A percentile compares a stretch with the other conserved stretches of the same genome.
Evolutionary conservation across 2,888 invertebrate species (phyloP).

Genomic region (Ecliptopera silaceata): DNA sequence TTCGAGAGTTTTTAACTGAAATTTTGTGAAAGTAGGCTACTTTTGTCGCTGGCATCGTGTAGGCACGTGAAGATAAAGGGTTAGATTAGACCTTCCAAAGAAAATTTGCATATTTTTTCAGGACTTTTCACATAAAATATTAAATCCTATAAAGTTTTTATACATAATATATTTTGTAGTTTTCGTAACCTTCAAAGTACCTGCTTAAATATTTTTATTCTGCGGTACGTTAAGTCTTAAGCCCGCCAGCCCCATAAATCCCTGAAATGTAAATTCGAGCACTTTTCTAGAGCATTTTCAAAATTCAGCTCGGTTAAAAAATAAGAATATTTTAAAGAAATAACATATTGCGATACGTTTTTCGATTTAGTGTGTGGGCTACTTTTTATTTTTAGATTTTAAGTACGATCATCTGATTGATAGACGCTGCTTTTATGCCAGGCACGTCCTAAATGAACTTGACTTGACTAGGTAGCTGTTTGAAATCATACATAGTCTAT

Average conservation of each 20-base stretch:
- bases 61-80: background rate
- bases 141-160: background rate
- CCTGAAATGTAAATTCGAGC: background rate
- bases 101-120: too few species aligned
- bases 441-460: too few species aligned
- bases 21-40: background rate
- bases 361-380: background rate
- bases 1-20: constrained; percentile 5
- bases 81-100: too few species aligned
- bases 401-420: too few species aligned
- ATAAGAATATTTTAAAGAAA: constrained; percentile 2
- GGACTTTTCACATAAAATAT: too few species aligned
- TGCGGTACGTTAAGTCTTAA: constrained; percentile 1
- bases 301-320: constrained; percentile 9
- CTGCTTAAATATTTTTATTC: too few species aligned
- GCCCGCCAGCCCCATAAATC: too few species aligned
- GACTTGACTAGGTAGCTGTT: too few species aligned
- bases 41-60: background rate
- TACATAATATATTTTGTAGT: background rate
- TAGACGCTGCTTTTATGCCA: too few species aligned
- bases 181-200: background rate
- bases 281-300: constrained; percentile 4
- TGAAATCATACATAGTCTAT: too few species aligned
- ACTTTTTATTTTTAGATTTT: constrained; percentile 3
- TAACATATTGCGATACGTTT: background rate